These are phyloP conservation scores for Meloidogyne exigua DNA, from an alignment of 1,140 invertebrate genomes.

Conservation along the genomic window DNA sequence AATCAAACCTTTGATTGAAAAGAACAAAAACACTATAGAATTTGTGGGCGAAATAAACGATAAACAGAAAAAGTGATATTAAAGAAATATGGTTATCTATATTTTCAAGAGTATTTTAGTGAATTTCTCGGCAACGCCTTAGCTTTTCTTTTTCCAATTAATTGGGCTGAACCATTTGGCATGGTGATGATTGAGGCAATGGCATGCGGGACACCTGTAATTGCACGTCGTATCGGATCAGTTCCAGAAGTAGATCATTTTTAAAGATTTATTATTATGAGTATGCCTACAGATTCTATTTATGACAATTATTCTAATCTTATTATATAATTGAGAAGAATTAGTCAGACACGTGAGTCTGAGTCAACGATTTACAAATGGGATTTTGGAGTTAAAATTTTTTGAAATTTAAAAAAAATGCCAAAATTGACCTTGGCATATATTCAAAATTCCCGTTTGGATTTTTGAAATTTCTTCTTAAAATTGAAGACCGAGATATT, in stretches of 20 bases:
- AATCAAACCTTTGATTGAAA: slow-evolving; percentile 8
- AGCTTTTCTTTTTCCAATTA: slow-evolving; percentile 31
- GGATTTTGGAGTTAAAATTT: too few species aligned
- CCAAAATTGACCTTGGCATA: too few species aligned
- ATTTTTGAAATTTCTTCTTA: too few species aligned
- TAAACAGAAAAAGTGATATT: slow-evolving; percentile 12
- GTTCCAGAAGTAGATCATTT: slow-evolving; percentile 21
- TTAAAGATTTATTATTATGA: neutral
- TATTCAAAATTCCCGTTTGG: too few species aligned
- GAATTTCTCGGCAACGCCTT: slow-evolving; percentile 29
- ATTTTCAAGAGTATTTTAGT: neutral
- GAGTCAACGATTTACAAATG: too few species aligned
- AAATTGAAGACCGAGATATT: too few species aligned
- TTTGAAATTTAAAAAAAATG: too few species aligned
- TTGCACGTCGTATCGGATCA: slow-evolving; percentile 13
- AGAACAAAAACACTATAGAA: slow-evolving; percentile 1
- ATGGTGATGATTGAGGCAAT: slow-evolving; percentile 31
- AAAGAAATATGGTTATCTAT: neutral
- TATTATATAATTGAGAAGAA: too few species aligned
- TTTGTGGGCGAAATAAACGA: slow-evolving; percentile 28
- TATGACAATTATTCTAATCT: too few species aligned
- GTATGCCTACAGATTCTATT: neutral
- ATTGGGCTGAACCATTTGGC: slow-evolving; percentile 37
- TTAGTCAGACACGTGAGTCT: too few species aligned
- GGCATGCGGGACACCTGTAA: slow-evolving; percentile 33